Percentiles rank a stretch among this genome's conserved stretches.
phyloP scores from a whole-genome alignment of 2,888 invertebrate genomes.

The Parasteatoda lunata region DNA sequence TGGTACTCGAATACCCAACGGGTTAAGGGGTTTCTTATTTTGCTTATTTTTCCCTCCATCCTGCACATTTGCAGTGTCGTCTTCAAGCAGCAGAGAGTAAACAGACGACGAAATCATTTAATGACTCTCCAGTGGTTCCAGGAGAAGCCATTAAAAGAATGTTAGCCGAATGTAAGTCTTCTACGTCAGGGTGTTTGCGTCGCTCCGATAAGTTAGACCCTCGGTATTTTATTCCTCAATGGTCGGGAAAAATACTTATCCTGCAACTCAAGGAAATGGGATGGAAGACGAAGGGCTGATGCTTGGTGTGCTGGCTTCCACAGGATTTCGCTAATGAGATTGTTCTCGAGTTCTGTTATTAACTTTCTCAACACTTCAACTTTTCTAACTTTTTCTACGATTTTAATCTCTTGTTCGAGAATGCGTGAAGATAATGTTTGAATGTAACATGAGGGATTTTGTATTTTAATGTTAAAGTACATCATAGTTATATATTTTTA shows the following conservation, averaged over 20 bases:
- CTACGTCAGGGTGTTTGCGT: not conserved
- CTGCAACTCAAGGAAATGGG: conserved; percentile 18
- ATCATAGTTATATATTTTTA: no score
- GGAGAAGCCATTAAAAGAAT: conserved; percentile 36
- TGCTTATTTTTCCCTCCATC: not conserved
- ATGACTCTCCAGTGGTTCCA: conserved; percentile 47
- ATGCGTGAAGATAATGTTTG: no score
- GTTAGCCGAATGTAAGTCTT: conserved; percentile 18
- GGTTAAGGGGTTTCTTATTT: not conserved
- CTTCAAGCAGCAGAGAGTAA: conserved; percentile 22
- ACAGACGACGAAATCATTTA: conserved; percentile 49
- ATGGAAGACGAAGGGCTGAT: not conserved
- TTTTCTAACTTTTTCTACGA: not conserved
- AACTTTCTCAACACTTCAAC: no score
- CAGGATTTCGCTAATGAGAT: no score
- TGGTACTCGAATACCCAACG: not conserved
- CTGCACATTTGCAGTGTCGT: conserved; percentile 11
- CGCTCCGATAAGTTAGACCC: conserved; percentile 37
- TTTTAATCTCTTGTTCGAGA: not conserved
- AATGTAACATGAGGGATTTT: no score
- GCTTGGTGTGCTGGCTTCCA: no score
- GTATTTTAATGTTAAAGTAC: no score
- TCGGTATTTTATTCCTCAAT: conserved; percentile 32
- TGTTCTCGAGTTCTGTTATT: no score
- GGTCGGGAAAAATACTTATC: conserved; percentile 26